A percentile compares a stretch with the other conserved stretches of the same genome.
phyloP scores from a whole-genome alignment of 2,113 vertebrate genomes.

The Sinocyclocheilus anshuiensis region DNA sequence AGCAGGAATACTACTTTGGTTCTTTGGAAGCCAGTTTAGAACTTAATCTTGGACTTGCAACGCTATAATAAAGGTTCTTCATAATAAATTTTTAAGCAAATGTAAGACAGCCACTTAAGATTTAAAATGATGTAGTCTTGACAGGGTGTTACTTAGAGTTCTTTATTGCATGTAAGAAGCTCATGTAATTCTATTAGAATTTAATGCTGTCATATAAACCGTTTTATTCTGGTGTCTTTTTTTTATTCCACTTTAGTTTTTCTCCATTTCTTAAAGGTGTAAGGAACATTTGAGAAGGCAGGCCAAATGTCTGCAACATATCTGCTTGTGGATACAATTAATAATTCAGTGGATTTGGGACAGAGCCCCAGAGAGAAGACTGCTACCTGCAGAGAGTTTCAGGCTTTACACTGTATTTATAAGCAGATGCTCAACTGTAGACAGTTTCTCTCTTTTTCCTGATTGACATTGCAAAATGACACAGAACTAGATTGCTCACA shows the following conservation, averaged over 20 bases:
- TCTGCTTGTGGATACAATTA: constrained; percentile 45
- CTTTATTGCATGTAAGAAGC: not conserved
- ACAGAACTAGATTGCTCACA: not conserved
- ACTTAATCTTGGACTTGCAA: constrained; percentile 9
- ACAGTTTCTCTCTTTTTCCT: constrained; percentile 3
- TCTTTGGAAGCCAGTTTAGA: not conserved
- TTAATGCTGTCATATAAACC: not conserved
- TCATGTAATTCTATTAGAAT: not conserved
- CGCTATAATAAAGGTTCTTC: constrained; percentile 9
- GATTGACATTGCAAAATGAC: not conserved
- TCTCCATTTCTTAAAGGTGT: constrained; percentile 20
- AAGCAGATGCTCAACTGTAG: not conserved
- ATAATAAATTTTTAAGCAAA: constrained; percentile 17
- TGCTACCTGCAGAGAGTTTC: constrained; percentile 29
- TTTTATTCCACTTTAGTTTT: not conserved
- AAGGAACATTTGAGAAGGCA: constrained; percentile 7
- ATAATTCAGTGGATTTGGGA: constrained; percentile 45
- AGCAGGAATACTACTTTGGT: not conserved
- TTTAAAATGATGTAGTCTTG: not conserved
- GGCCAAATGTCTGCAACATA: constrained; percentile 15
- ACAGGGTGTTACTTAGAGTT: not conserved
- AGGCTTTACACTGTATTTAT: not conserved
- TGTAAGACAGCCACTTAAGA: constrained; percentile 1
- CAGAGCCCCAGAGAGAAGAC: constrained; percentile 35
- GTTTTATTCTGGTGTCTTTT: not conserved